Evolutionary conservation across 2,888 invertebrate species (phyloP).

Genomic region (Philereme transversata): DNA sequence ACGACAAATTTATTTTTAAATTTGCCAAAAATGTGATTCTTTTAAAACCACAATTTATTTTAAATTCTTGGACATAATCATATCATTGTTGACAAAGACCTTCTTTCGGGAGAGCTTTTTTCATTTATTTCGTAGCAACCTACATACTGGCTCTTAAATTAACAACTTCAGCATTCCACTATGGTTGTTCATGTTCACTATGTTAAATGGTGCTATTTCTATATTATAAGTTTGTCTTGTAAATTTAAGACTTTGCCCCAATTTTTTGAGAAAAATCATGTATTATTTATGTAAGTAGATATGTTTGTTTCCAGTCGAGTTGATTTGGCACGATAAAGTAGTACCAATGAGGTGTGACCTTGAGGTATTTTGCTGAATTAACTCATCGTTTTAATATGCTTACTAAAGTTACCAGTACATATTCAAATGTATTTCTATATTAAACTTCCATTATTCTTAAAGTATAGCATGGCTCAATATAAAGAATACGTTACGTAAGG

Average conservation of each 20-base stretch:
- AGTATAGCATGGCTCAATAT: too few relatives aligned
- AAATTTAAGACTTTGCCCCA: conserved; percentile 25
- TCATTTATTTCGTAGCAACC: too few relatives aligned
- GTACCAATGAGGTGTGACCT: conserved; percentile 1
- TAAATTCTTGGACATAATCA: too few relatives aligned
- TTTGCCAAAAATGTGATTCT: background rate
- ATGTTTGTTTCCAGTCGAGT: background rate
- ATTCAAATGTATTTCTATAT: too few relatives aligned
- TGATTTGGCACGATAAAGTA: conserved; percentile 1
- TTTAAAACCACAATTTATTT: background rate
- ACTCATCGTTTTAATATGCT: background rate
- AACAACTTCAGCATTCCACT: conserved; percentile 16
- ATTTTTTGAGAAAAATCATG: conserved; percentile 5
- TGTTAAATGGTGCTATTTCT: conserved; percentile 37
- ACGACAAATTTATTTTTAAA: too few relatives aligned
- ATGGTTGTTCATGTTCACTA: conserved; percentile 29
- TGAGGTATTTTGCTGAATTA: background rate
- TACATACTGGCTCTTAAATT: too few relatives aligned
- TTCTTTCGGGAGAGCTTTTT: too few relatives aligned
- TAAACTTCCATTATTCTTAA: too few relatives aligned
- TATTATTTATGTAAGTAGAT: background rate
- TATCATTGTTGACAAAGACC: too few relatives aligned
- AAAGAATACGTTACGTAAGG: too few relatives aligned
- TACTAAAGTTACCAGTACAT: too few relatives aligned
- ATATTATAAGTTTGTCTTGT: conserved; percentile 29